Evolutionary conservation across 2,888 invertebrate genomes (phyloP).

Genomic region (Dendrolimus pini): DNA sequence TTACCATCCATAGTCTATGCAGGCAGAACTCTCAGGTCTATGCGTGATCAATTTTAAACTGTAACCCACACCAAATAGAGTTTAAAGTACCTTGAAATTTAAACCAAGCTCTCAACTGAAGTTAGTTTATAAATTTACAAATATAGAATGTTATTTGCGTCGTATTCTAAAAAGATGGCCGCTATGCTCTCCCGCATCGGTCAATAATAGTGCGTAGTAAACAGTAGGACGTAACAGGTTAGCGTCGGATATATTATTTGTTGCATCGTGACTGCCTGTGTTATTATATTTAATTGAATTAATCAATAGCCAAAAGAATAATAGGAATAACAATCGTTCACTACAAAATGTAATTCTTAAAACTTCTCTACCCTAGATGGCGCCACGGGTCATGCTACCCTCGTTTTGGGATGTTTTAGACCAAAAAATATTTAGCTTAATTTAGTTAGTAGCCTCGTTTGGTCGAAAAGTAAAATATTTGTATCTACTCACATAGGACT

Average conservation of each 20-base stretch:
- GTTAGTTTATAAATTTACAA: conserved; percentile 69
- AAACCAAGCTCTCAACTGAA: conserved; percentile 5
- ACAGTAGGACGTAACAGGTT: conserved; percentile 46
- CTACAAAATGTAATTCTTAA: too few relatives aligned
- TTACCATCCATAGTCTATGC: conserved; percentile 46
- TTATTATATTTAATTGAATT: too few relatives aligned
- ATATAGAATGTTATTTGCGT: conserved; percentile 77
- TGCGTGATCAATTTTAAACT: conserved; percentile 7
- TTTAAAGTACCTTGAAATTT: background rate
- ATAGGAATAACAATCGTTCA: too few relatives aligned
- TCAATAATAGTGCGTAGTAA: conserved; percentile 72
- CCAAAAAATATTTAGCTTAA: too few relatives aligned
- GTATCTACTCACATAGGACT: too few relatives aligned
- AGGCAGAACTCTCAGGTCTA: conserved; percentile 47
- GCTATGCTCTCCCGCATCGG: conserved; percentile 76
- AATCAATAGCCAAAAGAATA: too few relatives aligned
- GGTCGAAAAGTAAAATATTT: too few relatives aligned
- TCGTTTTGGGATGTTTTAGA: too few relatives aligned
- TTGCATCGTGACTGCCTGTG: background rate
- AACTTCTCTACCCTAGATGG: too few relatives aligned
- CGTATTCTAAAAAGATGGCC: conserved; percentile 76
- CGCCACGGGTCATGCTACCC: too few relatives aligned
- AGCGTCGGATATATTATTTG: conserved; percentile 4
- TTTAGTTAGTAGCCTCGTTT: too few relatives aligned
- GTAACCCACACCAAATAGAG: conserved; percentile 1